These are phyloP conservation scores for Philereme transversata DNA, from an alignment of 2,888 invertebrate species.

Conservation along the genomic window DNA sequence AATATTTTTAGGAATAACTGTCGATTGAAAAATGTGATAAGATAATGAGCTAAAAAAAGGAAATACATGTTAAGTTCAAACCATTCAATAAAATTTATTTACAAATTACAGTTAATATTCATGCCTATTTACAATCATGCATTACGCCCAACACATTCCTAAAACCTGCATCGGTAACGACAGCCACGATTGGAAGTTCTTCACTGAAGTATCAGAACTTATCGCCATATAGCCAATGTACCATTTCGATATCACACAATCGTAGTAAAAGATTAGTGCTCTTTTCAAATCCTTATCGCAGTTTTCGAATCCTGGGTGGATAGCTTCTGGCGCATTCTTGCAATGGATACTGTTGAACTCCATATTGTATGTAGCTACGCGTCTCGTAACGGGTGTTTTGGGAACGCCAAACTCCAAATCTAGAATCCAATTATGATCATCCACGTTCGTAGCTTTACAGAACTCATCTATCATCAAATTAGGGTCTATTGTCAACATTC, in stretches of 20 bases:
- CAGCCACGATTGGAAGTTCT: constrained; percentile 68
- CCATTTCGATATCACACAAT: constrained; percentile 62
- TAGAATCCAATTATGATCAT: constrained; percentile 59
- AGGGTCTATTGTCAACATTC: constrained; percentile 56
- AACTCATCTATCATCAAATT: constrained; percentile 67
- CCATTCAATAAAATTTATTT: constrained; percentile 27
- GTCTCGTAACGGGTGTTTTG: constrained; percentile 50
- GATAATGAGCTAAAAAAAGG: too few species aligned
- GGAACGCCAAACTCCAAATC: constrained; percentile 68
- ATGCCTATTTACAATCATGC: constrained; percentile 34
- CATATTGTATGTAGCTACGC: constrained; percentile 61
- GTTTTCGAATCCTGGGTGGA: constrained; percentile 66
- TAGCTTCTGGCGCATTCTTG: constrained; percentile 57
- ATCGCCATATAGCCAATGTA: constrained; percentile 58
- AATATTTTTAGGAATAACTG: too few species aligned
- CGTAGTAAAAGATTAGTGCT: constrained; percentile 61
- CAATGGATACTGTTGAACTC: constrained; percentile 62
- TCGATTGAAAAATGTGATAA: too few species aligned
- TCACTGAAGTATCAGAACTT: constrained; percentile 58
- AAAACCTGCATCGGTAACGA: constrained; percentile 56
- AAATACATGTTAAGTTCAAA: background rate
- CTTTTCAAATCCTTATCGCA: constrained; percentile 59
- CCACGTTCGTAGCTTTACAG: constrained; percentile 53
- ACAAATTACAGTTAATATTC: constrained; percentile 27
- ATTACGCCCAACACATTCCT: constrained; percentile 68